phyloP scores from a whole-genome alignment of 2,888 invertebrate species.

The Dysmachus trigonus region DNA sequence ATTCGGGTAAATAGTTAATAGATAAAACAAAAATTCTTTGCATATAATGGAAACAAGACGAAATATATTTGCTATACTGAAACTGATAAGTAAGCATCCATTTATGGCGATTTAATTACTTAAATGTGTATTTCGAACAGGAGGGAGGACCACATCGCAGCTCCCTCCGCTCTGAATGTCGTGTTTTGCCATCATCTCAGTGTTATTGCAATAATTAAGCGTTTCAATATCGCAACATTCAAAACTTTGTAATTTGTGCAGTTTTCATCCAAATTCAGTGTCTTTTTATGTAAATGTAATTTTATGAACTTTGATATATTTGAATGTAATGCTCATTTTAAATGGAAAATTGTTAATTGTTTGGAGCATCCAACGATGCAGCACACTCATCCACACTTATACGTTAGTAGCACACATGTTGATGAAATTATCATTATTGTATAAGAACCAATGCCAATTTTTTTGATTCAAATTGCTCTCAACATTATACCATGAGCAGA shows the following conservation, averaged over 20 bases:
- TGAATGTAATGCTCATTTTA: neutral
- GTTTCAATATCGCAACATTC: neutral
- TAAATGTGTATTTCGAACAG: neutral
- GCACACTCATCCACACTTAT: neutral
- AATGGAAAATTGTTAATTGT: conserved; percentile 10
- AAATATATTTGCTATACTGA: neutral
- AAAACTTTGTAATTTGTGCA: conserved; percentile 8
- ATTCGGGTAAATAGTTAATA: conserved; percentile 27
- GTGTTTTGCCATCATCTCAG: conserved; percentile 18
- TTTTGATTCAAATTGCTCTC: neutral
- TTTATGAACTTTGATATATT: conserved; percentile 18
- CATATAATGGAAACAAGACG: neutral
- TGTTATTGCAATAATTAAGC: conserved; percentile 17
- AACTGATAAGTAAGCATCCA: neutral
- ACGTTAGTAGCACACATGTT: conserved; percentile 17
- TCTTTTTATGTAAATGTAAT: conserved; percentile 24
- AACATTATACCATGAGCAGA: neutral
- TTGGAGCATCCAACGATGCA: neutral
- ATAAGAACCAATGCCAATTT: neutral
- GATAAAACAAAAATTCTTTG: neutral
- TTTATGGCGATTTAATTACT: neutral
- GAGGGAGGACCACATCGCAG: neutral
- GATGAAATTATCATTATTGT: neutral
- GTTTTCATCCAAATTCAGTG: conserved; percentile 14
- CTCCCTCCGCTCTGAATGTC: neutral